A percentile compares a stretch with the other conserved stretches of the same genome.
Evolutionary conservation across 2,888 invertebrate species (phyloP).

Genomic region (Melikaiella ostensackeni): DNA sequence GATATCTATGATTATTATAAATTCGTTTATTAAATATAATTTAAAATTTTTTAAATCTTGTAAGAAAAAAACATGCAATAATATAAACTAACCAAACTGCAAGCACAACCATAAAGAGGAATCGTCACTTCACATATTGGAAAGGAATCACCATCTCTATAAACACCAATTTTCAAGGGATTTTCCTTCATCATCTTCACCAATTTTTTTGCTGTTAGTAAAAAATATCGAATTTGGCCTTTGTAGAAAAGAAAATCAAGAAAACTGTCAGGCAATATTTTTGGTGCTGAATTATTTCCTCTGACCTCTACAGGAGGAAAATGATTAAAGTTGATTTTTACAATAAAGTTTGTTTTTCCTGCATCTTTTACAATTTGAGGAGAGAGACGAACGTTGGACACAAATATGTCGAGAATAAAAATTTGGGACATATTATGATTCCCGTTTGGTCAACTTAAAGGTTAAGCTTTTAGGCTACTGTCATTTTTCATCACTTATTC

Average conservation of each 20-base stretch:
- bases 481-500: neutral
- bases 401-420: slow-evolving; percentile 35
- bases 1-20: slow-evolving; percentile 44
- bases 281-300: slow-evolving; percentile 19
- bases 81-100: slow-evolving; percentile 56
- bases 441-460: neutral
- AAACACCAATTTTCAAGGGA: slow-evolving; percentile 56
- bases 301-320: slow-evolving; percentile 52
- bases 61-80: neutral
- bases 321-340: slow-evolving; percentile 52
- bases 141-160: slow-evolving; percentile 52
- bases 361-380: slow-evolving; percentile 52
- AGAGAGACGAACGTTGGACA: slow-evolving; percentile 47
- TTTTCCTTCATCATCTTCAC: slow-evolving; percentile 47
- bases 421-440: slow-evolving; percentile 23
- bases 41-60: neutral
- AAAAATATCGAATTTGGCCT: slow-evolving; percentile 56
- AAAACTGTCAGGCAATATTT: neutral
- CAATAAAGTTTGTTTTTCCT: slow-evolving; percentile 43
- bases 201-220: slow-evolving; percentile 46
- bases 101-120: slow-evolving; percentile 57
- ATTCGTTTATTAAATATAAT: neutral
- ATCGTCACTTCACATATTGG: slow-evolving; percentile 55
- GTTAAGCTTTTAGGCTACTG: slow-evolving; percentile 6
- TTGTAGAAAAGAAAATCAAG: slow-evolving; percentile 46